phyloP scores from a whole-genome alignment of 2,888 invertebrate genomes.

The Amaurobius ferox region DNA sequence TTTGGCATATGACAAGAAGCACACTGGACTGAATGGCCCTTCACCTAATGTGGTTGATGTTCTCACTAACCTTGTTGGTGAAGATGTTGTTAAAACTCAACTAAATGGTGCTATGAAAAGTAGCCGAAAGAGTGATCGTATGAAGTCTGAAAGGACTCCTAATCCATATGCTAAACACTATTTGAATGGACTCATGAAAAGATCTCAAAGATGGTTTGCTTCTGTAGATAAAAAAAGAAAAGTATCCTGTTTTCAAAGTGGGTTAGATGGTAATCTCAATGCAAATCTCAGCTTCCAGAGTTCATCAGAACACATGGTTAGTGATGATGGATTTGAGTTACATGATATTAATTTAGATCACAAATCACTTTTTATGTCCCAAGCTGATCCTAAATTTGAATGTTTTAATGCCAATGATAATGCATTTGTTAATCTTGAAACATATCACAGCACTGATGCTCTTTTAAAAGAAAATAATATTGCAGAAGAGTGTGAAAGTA shows the following conservation, averaged over 20 bases:
- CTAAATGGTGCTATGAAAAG: slow-evolving; percentile 25
- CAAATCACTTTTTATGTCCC: not conserved
- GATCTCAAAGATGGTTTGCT: slow-evolving; percentile 47
- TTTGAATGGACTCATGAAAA: slow-evolving; percentile 82
- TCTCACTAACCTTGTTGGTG: slow-evolving; percentile 50
- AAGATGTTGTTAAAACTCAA: slow-evolving; percentile 20
- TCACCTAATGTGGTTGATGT: slow-evolving; percentile 58
- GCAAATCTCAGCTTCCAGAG: slow-evolving; percentile 20
- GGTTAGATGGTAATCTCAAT: slow-evolving; percentile 20
- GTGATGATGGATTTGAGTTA: slow-evolving; percentile 22
- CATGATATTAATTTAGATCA: not conserved
- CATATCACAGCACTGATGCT: not conserved
- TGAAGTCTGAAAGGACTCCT: slow-evolving; percentile 31
- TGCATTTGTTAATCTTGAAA: not conserved
- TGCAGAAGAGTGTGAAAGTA: not conserved
- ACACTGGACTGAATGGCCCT: slow-evolving; percentile 37
- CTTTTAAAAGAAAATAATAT: not conserved
- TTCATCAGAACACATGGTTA: slow-evolving; percentile 10
- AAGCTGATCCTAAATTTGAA: not conserved
- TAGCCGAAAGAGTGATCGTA: slow-evolving; percentile 23
- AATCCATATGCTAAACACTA: slow-evolving; percentile 87
- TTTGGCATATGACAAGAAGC: slow-evolving; percentile 85
- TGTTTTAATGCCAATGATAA: slow-evolving; percentile 5
- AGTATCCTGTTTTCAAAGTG: not conserved
- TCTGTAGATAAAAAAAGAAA: slow-evolving; percentile 23